Evolutionary conservation across 2,113 vertebrate genomes (phyloP).

Genomic region (Empidonax traillii): DNA sequence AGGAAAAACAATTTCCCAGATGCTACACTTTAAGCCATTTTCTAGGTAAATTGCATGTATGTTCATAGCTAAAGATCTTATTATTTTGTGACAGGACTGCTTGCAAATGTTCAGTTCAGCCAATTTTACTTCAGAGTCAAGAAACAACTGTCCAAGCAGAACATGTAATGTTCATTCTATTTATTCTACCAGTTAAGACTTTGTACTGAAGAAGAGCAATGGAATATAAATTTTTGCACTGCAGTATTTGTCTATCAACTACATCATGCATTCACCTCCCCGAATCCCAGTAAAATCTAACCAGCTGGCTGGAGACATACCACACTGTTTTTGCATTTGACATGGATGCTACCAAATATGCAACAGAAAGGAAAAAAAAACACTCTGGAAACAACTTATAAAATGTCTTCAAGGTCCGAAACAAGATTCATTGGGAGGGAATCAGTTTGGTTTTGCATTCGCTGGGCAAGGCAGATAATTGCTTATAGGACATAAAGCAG

Average conservation of each 20-base stretch:
- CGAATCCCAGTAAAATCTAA: neutral
- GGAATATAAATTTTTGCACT: neutral
- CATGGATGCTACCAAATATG: neutral
- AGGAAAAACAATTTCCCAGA: neutral
- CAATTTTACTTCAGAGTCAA: neutral
- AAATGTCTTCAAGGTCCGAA: neutral
- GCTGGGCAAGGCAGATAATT: neutral
- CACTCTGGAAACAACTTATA: neutral
- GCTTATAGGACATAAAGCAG: neutral
- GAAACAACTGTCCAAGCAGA: neutral
- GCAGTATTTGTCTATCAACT: neutral
- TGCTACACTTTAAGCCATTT: neutral
- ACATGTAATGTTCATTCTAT: neutral
- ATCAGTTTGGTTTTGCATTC: neutral
- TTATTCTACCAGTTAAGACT: neutral
- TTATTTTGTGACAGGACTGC: neutral
- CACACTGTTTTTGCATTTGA: neutral
- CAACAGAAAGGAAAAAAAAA: fast-evolving
- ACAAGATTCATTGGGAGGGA: neutral
- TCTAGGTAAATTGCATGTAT: neutral
- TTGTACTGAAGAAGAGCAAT: neutral
- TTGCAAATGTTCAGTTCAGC: neutral
- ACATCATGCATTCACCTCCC: neutral
- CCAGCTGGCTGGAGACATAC: neutral
- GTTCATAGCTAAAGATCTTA: neutral